Evolutionary conservation across 2,888 invertebrate genomes (phyloP).

Genomic region (Epirrhoe tristata): DNA sequence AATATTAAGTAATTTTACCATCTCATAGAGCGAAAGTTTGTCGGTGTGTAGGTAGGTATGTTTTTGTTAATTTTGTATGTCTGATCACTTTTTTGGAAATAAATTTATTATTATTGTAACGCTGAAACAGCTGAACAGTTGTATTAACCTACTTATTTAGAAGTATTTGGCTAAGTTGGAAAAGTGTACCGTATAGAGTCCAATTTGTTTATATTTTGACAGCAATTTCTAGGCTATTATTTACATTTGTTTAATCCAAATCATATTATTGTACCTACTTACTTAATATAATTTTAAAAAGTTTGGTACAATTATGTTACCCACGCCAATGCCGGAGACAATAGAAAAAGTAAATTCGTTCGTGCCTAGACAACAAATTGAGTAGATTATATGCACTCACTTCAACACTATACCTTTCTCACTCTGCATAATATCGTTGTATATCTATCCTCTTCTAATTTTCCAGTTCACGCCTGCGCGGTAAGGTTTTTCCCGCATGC

Average conservation of each 20-base stretch:
- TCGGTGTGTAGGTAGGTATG: no score
- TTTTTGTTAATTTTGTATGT: no score
- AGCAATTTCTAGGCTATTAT: no score
- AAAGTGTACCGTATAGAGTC: no score
- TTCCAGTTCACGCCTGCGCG: slow-evolving; percentile 77
- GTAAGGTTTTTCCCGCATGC: slow-evolving; percentile 72
- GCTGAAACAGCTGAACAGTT: no score
- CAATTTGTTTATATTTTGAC: no score
- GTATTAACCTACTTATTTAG: no score
- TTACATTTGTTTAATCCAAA: no score
- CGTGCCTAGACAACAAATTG: slow-evolving; percentile 70
- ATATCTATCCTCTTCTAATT: slow-evolving; percentile 60
- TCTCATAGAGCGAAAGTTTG: neutral
- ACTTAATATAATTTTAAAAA: slow-evolving; percentile 6
- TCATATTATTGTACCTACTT: no score
- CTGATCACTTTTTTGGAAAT: no score
- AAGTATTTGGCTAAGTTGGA: no score
- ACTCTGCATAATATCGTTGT: slow-evolving; percentile 50
- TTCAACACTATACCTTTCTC: slow-evolving; percentile 55
- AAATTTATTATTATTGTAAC: no score
- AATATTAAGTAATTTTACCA: neutral
- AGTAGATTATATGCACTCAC: slow-evolving; percentile 71
- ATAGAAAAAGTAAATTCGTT: slow-evolving; percentile 54
- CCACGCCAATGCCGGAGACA: slow-evolving; percentile 30
- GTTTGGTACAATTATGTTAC: slow-evolving; percentile 32